Conservation (phyloP, 2,113 vertebrate species). For the Sclerurus mexicanus region DNA sequence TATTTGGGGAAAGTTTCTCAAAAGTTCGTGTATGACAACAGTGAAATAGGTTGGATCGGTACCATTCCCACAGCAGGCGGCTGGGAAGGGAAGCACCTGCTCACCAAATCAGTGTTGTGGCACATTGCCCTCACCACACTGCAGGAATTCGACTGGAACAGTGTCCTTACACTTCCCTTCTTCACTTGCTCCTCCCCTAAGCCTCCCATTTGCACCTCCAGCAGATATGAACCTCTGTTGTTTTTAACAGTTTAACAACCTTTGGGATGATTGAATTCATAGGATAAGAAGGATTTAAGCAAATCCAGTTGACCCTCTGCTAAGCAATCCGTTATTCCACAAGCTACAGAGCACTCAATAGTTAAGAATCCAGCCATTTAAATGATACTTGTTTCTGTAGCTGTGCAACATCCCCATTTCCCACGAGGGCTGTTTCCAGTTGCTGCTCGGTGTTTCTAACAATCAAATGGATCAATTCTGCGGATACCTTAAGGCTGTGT, state of each 20-base stretch:
- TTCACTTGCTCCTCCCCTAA: background rate
- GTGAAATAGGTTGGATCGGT: background rate
- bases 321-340: constrained; percentile 57
- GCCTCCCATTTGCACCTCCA: background rate
- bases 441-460: constrained; percentile 43
- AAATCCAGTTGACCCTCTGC: background rate
- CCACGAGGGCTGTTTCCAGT: constrained; percentile 52
- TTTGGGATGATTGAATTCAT: background rate
- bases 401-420: constrained; percentile 35
- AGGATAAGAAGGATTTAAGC: background rate
- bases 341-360: constrained; percentile 29
- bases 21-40: background rate
- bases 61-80: background rate
- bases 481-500: constrained; percentile 33
- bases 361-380: constrained; percentile 52
- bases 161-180: background rate
- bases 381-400: constrained; percentile 66
- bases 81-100: background rate
- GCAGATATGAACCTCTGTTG: background rate
- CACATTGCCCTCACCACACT: background rate
- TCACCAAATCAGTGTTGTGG: background rate
- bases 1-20: background rate
- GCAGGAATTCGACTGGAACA: background rate
- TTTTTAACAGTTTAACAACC: background rate
- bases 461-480: constrained; percentile 58